Percentiles rank a stretch among this genome's conserved stretches.
Conservation (phyloP, 2,797 vertebrate genomes). For the Adrianichthys oophorus region DNA sequence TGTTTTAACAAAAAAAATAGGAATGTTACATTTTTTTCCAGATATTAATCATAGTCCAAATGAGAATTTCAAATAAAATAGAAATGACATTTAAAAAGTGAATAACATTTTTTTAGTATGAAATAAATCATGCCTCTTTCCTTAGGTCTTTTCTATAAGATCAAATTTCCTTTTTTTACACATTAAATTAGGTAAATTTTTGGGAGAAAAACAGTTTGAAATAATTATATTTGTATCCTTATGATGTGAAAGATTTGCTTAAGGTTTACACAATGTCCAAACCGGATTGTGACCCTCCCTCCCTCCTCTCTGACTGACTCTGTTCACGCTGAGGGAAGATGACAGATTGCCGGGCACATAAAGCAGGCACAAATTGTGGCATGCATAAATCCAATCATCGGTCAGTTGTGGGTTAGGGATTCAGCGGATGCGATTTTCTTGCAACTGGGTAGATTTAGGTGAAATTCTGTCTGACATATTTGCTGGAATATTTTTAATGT, state of each 20-base stretch:
- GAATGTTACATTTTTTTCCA: neutral
- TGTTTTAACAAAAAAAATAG: neutral
- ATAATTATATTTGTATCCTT: too few relatives aligned
- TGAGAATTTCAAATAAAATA: neutral
- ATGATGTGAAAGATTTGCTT: neutral
- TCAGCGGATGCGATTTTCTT: neutral
- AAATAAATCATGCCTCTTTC: too few relatives aligned
- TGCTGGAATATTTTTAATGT: constrained; percentile 4
- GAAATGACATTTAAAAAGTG: neutral
- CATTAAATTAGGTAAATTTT: too few relatives aligned
- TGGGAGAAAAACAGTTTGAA: too few relatives aligned
- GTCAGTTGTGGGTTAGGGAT: constrained; percentile 1
- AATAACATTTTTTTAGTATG: too few relatives aligned
- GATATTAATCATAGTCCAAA: neutral
- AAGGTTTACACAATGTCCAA: neutral
- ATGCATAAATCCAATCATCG: constrained; percentile 47
- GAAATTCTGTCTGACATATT: constrained; percentile 2
- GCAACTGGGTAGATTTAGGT: constrained; percentile 1
- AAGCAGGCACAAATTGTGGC: constrained; percentile 28
- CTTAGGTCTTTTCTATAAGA: too few relatives aligned
- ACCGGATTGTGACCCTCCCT: too few relatives aligned
- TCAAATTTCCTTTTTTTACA: too few relatives aligned
- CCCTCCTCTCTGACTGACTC: constrained; percentile 9
- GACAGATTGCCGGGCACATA: constrained; percentile 48
- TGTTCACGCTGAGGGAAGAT: constrained; percentile 31